phyloP scores from a whole-genome alignment of 2,797 vertebrate species.

The Brachyrhaphis roseni region DNA sequence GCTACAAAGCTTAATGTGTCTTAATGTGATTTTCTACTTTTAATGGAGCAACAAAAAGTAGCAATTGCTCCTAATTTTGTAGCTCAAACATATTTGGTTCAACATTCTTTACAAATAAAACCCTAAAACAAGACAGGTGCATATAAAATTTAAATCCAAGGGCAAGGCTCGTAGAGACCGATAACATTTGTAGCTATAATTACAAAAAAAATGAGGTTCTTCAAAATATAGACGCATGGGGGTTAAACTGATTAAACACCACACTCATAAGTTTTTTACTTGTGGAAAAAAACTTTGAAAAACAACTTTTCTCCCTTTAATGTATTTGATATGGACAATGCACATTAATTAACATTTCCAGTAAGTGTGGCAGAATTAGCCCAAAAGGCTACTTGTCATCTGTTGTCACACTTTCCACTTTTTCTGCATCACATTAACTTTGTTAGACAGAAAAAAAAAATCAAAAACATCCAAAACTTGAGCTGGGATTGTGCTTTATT shows the following conservation, averaged over 20 bases:
- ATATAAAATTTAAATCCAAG: background rate
- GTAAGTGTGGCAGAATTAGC: no score
- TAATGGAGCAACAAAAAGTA: background rate
- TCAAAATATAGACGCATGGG: background rate
- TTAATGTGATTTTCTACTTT: background rate
- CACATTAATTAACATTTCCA: no score
- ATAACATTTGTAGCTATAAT: background rate
- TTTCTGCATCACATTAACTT: background rate
- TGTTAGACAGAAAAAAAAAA: conserved; percentile 1
- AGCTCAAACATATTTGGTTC: background rate
- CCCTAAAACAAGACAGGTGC: no score
- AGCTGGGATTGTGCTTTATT: background rate
- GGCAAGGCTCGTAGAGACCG: background rate
- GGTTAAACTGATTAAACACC: background rate
- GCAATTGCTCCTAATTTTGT: background rate
- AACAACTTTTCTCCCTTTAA: background rate
- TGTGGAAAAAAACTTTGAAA: background rate
- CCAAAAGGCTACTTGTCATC: background rate
- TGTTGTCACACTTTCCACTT: background rate
- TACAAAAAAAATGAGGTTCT: background rate
- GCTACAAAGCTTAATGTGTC: background rate
- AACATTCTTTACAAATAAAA: background rate
- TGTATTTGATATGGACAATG: no score
- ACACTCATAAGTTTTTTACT: background rate
- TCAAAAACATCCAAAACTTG: background rate